phyloP scores from a whole-genome alignment of 2,888 invertebrate species.

The Exephanes ischioxanthus region DNA sequence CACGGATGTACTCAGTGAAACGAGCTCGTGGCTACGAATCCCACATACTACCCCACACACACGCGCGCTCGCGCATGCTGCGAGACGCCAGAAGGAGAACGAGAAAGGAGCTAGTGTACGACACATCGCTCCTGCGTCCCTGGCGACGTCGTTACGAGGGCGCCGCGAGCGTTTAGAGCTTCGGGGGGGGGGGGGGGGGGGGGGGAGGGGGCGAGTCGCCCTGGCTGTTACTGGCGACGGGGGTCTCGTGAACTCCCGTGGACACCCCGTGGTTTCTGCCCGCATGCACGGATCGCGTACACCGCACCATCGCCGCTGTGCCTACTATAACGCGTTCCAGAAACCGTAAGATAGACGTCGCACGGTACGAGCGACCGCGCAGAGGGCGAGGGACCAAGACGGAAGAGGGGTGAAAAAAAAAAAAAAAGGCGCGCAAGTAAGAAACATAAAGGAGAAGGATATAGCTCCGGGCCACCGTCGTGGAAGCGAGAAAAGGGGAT shows the following conservation, averaged over 20 bases:
- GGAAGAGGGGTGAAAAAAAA: slow-evolving; percentile 58
- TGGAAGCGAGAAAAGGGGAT: slow-evolving; percentile 58
- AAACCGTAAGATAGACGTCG: slow-evolving; percentile 53
- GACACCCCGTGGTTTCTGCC: slow-evolving; percentile 9
- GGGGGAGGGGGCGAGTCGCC: slow-evolving; percentile 72
- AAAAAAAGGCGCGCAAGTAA: slow-evolving; percentile 51
- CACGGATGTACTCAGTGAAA: slow-evolving; percentile 59
- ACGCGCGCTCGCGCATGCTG: slow-evolving; percentile 27
- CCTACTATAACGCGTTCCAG: slow-evolving; percentile 39
- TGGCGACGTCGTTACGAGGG: slow-evolving; percentile 83
- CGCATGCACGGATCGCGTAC: not conserved
- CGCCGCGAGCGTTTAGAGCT: slow-evolving; percentile 81
- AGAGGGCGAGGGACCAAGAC: slow-evolving; percentile 56
- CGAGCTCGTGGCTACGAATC: slow-evolving; percentile 61
- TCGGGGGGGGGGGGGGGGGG: slow-evolving; percentile 66
- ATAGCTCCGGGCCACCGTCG: not conserved
- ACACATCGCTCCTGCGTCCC: slow-evolving; percentile 74
- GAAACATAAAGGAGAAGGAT: slow-evolving; percentile 34
- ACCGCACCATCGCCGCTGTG: not conserved
- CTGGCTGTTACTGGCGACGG: slow-evolving; percentile 59
- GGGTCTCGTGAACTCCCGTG: slow-evolving; percentile 7
- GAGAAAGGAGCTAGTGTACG: slow-evolving; percentile 27
- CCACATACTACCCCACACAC: slow-evolving; percentile 36
- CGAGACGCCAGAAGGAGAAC: slow-evolving; percentile 66
- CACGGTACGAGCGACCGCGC: slow-evolving; percentile 52